Conservation (phyloP, 2,888 invertebrate genomes). For the Anthrax anthrax region DNA sequence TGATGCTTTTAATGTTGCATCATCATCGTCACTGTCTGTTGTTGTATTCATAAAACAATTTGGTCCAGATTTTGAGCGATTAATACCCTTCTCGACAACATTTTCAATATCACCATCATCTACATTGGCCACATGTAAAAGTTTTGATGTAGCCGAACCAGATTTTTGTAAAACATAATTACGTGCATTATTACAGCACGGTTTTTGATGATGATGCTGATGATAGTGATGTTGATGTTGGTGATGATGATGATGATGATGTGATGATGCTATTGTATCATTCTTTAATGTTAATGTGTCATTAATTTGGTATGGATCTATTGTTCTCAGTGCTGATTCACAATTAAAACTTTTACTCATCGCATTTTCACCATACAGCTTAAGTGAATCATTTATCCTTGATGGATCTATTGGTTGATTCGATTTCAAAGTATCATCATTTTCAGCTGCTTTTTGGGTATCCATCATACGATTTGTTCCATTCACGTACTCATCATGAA, state of each 20-base stretch:
- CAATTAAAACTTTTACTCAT: slow-evolving; percentile 36
- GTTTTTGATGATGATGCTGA: too few relatives aligned
- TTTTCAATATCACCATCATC: slow-evolving; percentile 22
- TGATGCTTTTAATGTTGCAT: slow-evolving; percentile 25
- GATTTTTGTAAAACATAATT: slow-evolving; percentile 30
- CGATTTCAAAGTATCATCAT: slow-evolving; percentile 31
- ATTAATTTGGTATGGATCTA: slow-evolving; percentile 28
- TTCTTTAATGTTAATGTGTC: slow-evolving; percentile 27
- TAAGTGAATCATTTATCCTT: slow-evolving; percentile 35
- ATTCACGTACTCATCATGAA: slow-evolving; percentile 32
- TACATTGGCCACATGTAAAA: slow-evolving; percentile 11
- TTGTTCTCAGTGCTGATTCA: slow-evolving; percentile 29
- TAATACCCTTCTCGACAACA: slow-evolving; percentile 29
- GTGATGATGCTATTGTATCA: slow-evolving; percentile 26
- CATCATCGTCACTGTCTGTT: slow-evolving; percentile 27
- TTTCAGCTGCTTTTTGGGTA: slow-evolving; percentile 24
- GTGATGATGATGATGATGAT: too few relatives aligned
- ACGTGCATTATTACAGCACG: neutral
- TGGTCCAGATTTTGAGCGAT: slow-evolving; percentile 35
- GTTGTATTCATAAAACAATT: slow-evolving; percentile 31
- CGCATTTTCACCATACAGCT: slow-evolving; percentile 32
- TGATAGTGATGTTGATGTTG: too few relatives aligned
- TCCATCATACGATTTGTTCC: slow-evolving; percentile 29
- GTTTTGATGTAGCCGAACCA: slow-evolving; percentile 24
- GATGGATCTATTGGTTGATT: slow-evolving; percentile 38